phyloP scores from a whole-genome alignment of 23 tunicate genomes.

The Botrylloides violaceus region DNA sequence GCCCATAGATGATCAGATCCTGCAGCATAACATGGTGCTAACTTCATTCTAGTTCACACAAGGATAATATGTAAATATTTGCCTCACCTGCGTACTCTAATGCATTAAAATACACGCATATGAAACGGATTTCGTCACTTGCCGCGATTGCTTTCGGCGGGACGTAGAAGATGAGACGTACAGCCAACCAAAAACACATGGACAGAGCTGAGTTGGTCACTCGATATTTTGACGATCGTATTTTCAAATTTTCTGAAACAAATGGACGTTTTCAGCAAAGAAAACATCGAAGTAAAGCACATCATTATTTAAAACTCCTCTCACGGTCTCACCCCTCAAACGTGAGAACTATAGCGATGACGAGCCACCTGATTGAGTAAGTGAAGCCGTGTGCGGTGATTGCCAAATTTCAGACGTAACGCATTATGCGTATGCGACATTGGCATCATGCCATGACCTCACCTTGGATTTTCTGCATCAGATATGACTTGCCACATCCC shows the following conservation, averaged over 20 bases:
- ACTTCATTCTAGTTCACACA: too few relatives aligned
- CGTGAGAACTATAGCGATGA: too few relatives aligned
- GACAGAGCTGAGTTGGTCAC: not conserved
- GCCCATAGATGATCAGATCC: constrained; percentile 32
- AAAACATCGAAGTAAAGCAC: not conserved
- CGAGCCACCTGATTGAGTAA: too few relatives aligned
- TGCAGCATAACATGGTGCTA: not conserved
- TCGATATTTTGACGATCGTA: not conserved
- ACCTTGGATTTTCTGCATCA: constrained; percentile 16
- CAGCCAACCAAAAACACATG: constrained; percentile 11
- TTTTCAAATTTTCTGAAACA: not conserved
- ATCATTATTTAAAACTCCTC: too few relatives aligned
- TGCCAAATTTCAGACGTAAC: too few relatives aligned
- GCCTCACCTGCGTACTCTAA: constrained; percentile 22
- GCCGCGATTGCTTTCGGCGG: constrained; percentile 6
- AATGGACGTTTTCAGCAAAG: not conserved
- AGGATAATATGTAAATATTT: too few relatives aligned
- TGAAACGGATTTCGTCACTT: constrained; percentile 10
- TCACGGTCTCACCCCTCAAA: too few relatives aligned
- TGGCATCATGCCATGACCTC: too few relatives aligned
- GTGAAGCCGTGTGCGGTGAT: too few relatives aligned
- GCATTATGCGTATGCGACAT: too few relatives aligned
- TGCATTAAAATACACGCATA: constrained; percentile 15
- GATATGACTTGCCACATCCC: constrained; percentile 23
- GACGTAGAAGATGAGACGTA: constrained; percentile 10